These are phyloP conservation scores for Omphaloscelis lunosa DNA, from an alignment of 2,888 invertebrate genomes.

Conservation along the genomic window DNA sequence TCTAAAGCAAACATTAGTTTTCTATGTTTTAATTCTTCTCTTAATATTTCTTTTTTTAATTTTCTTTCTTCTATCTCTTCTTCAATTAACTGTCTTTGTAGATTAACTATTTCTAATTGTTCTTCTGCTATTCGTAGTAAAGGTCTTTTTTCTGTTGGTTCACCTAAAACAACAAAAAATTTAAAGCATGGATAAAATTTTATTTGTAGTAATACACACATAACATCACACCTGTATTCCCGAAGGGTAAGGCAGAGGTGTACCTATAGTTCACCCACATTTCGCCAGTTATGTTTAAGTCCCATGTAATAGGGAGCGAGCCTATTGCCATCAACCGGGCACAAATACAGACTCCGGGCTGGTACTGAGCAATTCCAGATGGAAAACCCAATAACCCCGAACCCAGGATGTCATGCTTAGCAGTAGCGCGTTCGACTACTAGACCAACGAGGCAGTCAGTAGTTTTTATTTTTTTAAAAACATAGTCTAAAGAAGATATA, in stretches of 20 bases:
- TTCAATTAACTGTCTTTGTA: conserved; percentile 18
- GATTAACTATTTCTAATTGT: conserved; percentile 5
- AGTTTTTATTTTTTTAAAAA: neutral
- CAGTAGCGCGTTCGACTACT: no score
- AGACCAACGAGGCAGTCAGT: no score
- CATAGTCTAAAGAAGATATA: neutral
- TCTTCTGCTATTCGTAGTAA: conserved; percentile 1
- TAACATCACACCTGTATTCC: no score
- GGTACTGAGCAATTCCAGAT: no score
- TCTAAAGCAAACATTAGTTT: conserved; percentile 34
- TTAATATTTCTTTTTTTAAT: conserved; percentile 3
- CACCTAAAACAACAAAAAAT: conserved; percentile 7
- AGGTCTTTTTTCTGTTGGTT: neutral
- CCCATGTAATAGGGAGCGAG: no score
- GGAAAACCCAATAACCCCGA: no score
- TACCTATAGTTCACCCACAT: no score
- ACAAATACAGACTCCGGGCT: no score
- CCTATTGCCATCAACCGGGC: no score
- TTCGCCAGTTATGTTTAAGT: no score
- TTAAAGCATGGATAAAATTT: neutral
- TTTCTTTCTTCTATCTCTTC: conserved; percentile 17
- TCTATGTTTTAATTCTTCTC: conserved; percentile 23
- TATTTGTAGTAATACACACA: neutral
- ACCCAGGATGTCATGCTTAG: no score
- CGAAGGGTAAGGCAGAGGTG: no score